phyloP scores from a whole-genome alignment of 1,140 invertebrate genomes.

The Homalodisca vitripennis region DNA sequence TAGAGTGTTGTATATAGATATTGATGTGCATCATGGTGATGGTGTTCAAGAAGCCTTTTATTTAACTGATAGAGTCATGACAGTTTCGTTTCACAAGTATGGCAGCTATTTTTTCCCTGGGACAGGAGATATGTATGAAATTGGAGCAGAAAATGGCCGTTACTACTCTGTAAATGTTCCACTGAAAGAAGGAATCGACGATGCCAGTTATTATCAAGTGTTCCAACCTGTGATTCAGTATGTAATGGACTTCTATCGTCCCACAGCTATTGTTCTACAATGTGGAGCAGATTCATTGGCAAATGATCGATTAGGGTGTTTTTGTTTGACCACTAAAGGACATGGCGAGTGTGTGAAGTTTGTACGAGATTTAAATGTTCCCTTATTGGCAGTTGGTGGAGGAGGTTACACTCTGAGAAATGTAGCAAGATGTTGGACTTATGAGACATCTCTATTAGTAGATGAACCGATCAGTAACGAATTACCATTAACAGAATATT shows the following conservation, averaged over 20 bases:
- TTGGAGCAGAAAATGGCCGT: conserved; percentile 87
- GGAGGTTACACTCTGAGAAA: conserved; percentile 97
- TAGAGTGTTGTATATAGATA: conserved; percentile 97
- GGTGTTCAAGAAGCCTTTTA: conserved; percentile 99
- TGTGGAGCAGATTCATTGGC: conserved; percentile 98
- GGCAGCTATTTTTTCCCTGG: conserved; percentile 98
- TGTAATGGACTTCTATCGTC: conserved; percentile 96
- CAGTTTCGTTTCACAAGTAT: conserved; percentile 98
- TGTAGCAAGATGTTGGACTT: conserved; percentile 98
- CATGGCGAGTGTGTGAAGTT: conserved; percentile 97
- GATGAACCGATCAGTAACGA: conserved; percentile 92
- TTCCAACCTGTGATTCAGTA: conserved; percentile 93
- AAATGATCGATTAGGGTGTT: conserved; percentile 89
- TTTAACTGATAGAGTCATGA: conserved; percentile 98
- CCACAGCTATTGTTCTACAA: conserved; percentile 95
- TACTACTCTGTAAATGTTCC: conserved; percentile 98
- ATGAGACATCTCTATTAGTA: conserved; percentile 93
- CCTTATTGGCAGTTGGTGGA: conserved; percentile 92
- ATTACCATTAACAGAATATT: conserved; percentile 89
- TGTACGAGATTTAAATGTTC: conserved; percentile 91
- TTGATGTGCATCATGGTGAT: conserved; percentile 99
- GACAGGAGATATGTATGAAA: conserved; percentile 98
- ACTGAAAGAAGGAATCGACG: conserved; percentile 95
- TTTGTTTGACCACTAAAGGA: conserved; percentile 85
- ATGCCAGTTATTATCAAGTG: conserved; percentile 87